Conservation (phyloP, 2,797 vertebrate genomes). For the Channa striata region DNA sequence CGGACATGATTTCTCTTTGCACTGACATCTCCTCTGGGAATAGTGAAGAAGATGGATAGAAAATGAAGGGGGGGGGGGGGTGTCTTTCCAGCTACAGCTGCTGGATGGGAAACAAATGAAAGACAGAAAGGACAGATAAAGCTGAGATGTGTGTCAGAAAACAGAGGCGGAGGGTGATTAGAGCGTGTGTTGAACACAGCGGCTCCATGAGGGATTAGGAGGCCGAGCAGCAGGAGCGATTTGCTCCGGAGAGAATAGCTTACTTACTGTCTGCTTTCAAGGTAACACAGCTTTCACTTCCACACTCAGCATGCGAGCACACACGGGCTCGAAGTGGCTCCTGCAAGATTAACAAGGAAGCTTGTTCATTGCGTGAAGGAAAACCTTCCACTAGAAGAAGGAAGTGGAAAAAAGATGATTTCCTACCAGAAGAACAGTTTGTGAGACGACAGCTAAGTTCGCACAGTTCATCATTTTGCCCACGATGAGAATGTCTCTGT, state of each 20-base stretch:
- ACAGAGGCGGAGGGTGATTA: constrained; percentile 57
- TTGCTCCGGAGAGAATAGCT: constrained; percentile 45
- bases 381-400: constrained; percentile 14
- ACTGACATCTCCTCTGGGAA: constrained; percentile 59
- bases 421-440: constrained; percentile 33
- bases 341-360: constrained; percentile 55
- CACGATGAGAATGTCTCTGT: constrained; percentile 34
- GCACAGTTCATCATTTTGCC: constrained; percentile 37
- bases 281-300: constrained; percentile 52
- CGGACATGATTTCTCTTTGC: constrained; percentile 61
- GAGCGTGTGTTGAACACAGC: constrained; percentile 60
- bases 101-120: constrained; percentile 61
- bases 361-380: constrained; percentile 42
- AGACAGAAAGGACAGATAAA: constrained; percentile 64
- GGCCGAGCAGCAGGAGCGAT: constrained; percentile 51
- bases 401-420: too few relatives aligned
- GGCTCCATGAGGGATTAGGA: constrained; percentile 58
- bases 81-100: constrained; percentile 35
- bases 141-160: constrained; percentile 63
- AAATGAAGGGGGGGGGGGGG: not conserved
- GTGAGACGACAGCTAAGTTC: constrained; percentile 39
- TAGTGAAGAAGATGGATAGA: constrained; percentile 41
- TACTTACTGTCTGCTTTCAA: constrained; percentile 54
- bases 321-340: constrained; percentile 18
- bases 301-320: constrained; percentile 16